These are phyloP conservation scores for Zosterops hypoxanthus DNA, from an alignment of 2,113 vertebrate genomes.

Conservation along the genomic window DNA sequence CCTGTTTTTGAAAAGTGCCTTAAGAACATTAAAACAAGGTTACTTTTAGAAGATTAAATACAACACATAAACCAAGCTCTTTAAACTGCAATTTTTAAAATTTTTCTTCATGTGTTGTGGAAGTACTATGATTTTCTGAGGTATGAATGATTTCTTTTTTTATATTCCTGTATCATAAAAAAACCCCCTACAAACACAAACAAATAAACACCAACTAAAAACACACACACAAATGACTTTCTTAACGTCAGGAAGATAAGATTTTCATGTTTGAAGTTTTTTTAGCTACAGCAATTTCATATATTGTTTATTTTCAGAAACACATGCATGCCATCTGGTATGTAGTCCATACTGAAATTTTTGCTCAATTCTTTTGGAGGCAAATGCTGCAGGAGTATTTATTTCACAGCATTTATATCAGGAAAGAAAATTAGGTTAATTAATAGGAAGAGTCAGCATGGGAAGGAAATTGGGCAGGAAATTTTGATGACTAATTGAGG, in stretches of 20 bases:
- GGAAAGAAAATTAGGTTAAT: background rate
- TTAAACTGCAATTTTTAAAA: background rate
- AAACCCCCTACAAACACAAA: background rate
- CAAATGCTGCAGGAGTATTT: background rate
- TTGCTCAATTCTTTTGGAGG: background rate
- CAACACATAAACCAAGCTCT: background rate
- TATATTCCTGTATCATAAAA: background rate
- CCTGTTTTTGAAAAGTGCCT: background rate
- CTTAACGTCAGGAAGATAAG: background rate
- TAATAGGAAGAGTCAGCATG: background rate
- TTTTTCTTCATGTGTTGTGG: background rate
- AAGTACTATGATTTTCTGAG: background rate
- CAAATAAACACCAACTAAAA: background rate
- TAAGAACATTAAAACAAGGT: background rate
- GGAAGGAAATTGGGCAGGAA: background rate
- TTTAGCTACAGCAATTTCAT: background rate
- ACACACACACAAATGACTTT: fast-evolving
- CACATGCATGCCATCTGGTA: background rate
- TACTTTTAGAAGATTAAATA: background rate
- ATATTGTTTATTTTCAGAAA: background rate
- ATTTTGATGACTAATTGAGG: background rate
- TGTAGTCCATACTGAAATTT: background rate
- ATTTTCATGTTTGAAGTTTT: background rate
- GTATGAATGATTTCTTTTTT: background rate
- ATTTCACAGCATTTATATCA: background rate